Base-by-base conservation (phyloP, 2,888 invertebrate genomes). In the Malthinus seriepunctatus region DNA sequence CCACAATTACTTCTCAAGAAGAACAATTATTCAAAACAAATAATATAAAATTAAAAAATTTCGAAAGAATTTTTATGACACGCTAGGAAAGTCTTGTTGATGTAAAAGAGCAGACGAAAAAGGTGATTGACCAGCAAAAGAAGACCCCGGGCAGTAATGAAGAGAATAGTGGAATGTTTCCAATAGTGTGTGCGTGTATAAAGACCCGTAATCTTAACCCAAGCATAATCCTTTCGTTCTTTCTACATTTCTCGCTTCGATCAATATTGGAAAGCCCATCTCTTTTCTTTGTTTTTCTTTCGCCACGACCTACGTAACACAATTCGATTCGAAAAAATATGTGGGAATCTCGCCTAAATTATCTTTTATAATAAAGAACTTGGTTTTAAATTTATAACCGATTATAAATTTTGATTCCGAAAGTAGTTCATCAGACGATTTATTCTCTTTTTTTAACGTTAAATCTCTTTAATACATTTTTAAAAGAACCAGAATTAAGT, bases 61-160 rank as follows among this genome's bases (percentile, higher is more conserved):
- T n/a, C 8, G n/a, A n/a, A 12, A 15, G 32, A 14, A 39, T 55
- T 55, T 54, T 39, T 55, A 49, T 44, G 44, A 54, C 39, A 10
- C 15, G 23, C 42, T 51, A 46, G 51, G 32, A 45, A 57, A 58
- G 58, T 55, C 51, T 51, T 54, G 47, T 31, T 31, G 23, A 34
- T 38, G 61, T 59, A 63, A 63, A 62, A 63, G 62, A 63, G 63
- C 64, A 64, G 63, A 56, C 60, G 59, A 33, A 56, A 56, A 63
- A 68, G 68, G 68, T 68, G 67, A 68, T 65, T 68, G 68, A 68
- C 68, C 68, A 66, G 54, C 52, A 56, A 60, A 31, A 44, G 44
- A 42, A 39, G 33, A 62, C 64, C 59, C 45, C 50, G 66, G 64
- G 67, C 68, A 65, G 34, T 39, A 62, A 62, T 11, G 52, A 56